Percentiles rank a stretch among this genome's conserved stretches.
These are phyloP conservation scores for Xanthia icteritia DNA, from an alignment of 2,888 invertebrate species.

Conservation along the genomic window DNA sequence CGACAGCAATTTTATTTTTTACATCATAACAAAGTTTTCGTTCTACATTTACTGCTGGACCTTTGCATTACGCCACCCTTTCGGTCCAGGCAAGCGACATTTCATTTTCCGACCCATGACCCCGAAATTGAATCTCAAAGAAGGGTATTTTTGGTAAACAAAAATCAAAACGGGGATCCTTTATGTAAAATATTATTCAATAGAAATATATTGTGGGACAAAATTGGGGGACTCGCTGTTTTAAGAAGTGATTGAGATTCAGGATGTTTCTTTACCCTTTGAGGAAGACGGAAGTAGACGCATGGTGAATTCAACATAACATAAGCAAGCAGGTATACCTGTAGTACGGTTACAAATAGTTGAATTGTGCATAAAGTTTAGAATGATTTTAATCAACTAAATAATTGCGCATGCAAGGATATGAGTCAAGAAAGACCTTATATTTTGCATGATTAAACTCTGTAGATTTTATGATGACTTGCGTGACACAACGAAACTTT, in stretches of 20 bases:
- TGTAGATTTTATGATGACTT: neutral
- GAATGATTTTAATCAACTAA: neutral
- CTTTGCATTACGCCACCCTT: conserved; percentile 12
- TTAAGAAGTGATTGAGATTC: conserved; percentile 6
- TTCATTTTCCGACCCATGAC: conserved; percentile 30
- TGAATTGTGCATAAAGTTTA: neutral
- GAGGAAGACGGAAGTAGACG: neutral
- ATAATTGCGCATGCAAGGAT: neutral
- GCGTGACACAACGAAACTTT: neutral
- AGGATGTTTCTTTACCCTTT: neutral
- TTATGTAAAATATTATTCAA: conserved; percentile 35
- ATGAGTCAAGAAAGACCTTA: too few relatives aligned
- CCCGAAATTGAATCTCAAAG: conserved; percentile 34
- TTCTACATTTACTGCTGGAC: conserved; percentile 20
- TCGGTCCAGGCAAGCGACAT: neutral
- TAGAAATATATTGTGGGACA: conserved; percentile 37
- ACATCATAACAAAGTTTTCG: neutral
- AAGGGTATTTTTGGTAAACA: conserved; percentile 30
- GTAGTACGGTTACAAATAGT: neutral
- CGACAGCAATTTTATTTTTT: neutral
- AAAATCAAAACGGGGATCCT: conserved; percentile 19
- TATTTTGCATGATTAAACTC: neutral
- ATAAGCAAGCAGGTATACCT: neutral
- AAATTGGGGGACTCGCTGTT: conserved; percentile 20
- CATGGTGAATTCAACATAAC: neutral